Evolutionary conservation across 2,888 invertebrate genomes (phyloP).

Genomic region (Atethmia centrago): DNA sequence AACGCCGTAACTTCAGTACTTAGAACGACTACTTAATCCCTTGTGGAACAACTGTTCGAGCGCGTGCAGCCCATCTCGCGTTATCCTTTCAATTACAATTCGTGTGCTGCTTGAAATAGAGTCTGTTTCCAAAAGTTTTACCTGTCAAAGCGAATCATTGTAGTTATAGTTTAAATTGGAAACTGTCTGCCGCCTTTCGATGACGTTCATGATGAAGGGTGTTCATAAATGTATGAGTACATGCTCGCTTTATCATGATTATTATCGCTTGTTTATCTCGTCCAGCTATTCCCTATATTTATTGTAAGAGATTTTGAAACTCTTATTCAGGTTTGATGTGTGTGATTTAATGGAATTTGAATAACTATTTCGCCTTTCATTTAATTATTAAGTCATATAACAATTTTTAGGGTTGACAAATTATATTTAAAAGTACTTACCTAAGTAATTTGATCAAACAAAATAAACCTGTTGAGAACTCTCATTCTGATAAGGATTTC

Average conservation of each 20-base stretch:
- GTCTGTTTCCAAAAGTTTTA: conserved; percentile 52
- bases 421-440: no score
- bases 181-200: conserved; percentile 35
- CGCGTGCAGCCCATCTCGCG: conserved; percentile 53
- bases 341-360: neutral
- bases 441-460: no score
- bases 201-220: conserved; percentile 32
- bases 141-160: conserved; percentile 48
- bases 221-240: conserved; percentile 8
- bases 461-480: no score
- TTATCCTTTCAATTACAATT: conserved; percentile 60
- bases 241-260: conserved; percentile 33
- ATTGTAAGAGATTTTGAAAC: conserved; percentile 10
- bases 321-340: neutral
- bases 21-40: conserved; percentile 45
- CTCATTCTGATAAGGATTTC: no score
- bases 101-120: conserved; percentile 61
- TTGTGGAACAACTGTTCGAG: conserved; percentile 28
- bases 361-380: neutral
- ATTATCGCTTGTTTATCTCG: conserved; percentile 46
- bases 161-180: conserved; percentile 49
- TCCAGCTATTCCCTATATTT: conserved; percentile 8
- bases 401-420: no score
- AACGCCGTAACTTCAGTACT: conserved; percentile 66
- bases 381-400: neutral